These are phyloP conservation scores for Catocala nupta DNA, from an alignment of 2,888 invertebrate species.

Conservation along the genomic window DNA sequence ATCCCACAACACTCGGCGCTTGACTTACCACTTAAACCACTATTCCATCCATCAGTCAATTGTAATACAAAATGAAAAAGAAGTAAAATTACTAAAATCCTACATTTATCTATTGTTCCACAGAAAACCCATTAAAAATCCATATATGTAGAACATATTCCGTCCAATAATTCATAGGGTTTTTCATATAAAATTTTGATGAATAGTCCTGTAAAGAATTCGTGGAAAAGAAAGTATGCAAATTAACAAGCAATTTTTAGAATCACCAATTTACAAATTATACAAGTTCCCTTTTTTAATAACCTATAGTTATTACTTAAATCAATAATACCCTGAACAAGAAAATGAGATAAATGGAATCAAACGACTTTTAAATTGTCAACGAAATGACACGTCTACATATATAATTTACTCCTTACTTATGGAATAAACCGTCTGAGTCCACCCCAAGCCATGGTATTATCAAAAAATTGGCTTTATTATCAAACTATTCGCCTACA, in stretches of 20 bases:
- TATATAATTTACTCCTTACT: slow-evolving; percentile 77
- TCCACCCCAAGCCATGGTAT: slow-evolving; percentile 67
- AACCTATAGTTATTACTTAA: slow-evolving; percentile 31
- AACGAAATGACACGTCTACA: slow-evolving; percentile 76
- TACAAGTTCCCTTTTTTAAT: slow-evolving; percentile 3
- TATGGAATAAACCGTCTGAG: slow-evolving; percentile 69
- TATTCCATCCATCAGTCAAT: no score
- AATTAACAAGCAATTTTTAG: not conserved
- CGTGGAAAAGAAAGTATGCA: not conserved
- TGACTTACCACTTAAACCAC: no score
- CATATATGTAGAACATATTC: no score
- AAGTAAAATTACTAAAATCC: no score
- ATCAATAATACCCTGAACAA: slow-evolving; percentile 65
- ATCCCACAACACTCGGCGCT: no score
- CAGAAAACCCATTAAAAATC: no score
- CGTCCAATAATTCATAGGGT: no score
- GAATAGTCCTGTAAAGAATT: no score
- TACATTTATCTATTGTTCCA: no score
- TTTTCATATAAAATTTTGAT: no score
- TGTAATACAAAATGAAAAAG: no score
- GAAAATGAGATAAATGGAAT: slow-evolving; percentile 79
- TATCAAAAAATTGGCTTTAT: slow-evolving; percentile 86
- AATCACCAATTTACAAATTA: not conserved
- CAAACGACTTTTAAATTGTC: slow-evolving; percentile 78
- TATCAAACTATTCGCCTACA: slow-evolving; percentile 78